A percentile compares a stretch with the other conserved stretches of the same genome.
phyloP scores from a whole-genome alignment of 2,888 invertebrate genomes.

The Plebejus argus region DNA sequence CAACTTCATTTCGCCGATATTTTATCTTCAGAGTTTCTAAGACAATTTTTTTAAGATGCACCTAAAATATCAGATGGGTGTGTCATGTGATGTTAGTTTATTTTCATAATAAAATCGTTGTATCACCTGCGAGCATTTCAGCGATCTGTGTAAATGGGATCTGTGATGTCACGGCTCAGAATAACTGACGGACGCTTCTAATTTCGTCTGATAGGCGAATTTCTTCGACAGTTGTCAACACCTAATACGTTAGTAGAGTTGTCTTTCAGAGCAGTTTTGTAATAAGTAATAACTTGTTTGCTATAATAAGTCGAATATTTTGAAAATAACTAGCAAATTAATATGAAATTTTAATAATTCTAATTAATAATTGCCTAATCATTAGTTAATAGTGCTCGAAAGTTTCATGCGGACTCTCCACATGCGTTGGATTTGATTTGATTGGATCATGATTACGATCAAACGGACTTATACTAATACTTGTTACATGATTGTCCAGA shows the following conservation, averaged over 20 bases:
- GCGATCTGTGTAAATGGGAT: conserved; percentile 48
- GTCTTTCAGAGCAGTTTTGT: background rate
- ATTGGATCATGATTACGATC: no score
- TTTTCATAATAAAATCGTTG: background rate
- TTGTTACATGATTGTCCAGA: no score
- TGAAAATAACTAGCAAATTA: background rate
- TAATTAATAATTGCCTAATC: no score
- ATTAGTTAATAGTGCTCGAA: no score
- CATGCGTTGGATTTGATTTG: no score
- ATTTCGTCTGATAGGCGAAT: conserved; percentile 47
- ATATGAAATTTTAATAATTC: background rate
- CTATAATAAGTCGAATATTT: background rate
- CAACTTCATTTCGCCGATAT: no score
- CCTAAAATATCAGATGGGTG: conserved; percentile 4
- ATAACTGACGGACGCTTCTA: conserved; percentile 72
- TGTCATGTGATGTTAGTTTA: conserved; percentile 9
- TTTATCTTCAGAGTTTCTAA: no score
- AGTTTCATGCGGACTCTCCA: no score
- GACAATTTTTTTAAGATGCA: background rate
- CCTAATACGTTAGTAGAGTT: background rate
- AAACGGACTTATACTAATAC: no score
- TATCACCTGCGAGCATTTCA: conserved; percentile 34
- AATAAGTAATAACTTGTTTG: background rate
- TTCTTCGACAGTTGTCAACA: conserved; percentile 28
- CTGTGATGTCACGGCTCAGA: conserved; percentile 69